A percentile compares a stretch with the other conserved stretches of the same genome.
phyloP scores from a whole-genome alignment of 2,888 invertebrate genomes.

The Ceriagrion tenellum region DNA sequence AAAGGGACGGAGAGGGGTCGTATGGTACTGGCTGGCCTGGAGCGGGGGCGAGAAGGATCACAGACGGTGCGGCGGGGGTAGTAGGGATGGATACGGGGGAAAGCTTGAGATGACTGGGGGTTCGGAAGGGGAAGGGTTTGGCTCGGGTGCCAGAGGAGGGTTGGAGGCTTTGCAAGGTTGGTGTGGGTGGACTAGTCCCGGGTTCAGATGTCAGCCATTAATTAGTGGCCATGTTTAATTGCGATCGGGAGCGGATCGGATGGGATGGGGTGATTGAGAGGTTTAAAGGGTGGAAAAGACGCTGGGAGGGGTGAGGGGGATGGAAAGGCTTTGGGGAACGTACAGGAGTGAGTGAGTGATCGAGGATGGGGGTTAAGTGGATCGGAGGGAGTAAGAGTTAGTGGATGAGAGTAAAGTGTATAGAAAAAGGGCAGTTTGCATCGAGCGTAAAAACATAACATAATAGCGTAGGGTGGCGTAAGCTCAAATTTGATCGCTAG shows the following conservation, averaged over 20 bases:
- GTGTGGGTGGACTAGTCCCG: conserved; percentile 24
- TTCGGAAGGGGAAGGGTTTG: background rate
- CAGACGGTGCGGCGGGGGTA: background rate
- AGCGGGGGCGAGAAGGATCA: background rate
- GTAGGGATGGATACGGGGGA: background rate
- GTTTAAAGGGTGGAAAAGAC: conserved; percentile 34
- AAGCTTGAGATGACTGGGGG: background rate
- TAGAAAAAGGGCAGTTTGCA: too few relatives aligned
- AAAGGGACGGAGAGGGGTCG: background rate
- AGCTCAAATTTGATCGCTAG: too few relatives aligned
- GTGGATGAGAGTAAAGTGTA: background rate
- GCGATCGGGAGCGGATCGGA: conserved; percentile 42
- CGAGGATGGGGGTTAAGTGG: too few relatives aligned
- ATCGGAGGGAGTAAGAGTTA: background rate
- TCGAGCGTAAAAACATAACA: too few relatives aligned
- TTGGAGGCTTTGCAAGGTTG: background rate
- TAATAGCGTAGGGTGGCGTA: too few relatives aligned
- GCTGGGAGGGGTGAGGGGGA: background rate
- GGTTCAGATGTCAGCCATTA: conserved; percentile 65
- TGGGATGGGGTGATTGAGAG: conserved; percentile 47
- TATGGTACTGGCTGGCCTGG: background rate
- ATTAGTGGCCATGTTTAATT: conserved; percentile 67
- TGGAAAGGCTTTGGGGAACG: too few relatives aligned
- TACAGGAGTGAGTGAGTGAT: background rate
- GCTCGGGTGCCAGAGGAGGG: background rate